These are phyloP conservation scores for Gorsachius magnificus DNA, from an alignment of 2,797 vertebrate species.

Conservation along the genomic window DNA sequence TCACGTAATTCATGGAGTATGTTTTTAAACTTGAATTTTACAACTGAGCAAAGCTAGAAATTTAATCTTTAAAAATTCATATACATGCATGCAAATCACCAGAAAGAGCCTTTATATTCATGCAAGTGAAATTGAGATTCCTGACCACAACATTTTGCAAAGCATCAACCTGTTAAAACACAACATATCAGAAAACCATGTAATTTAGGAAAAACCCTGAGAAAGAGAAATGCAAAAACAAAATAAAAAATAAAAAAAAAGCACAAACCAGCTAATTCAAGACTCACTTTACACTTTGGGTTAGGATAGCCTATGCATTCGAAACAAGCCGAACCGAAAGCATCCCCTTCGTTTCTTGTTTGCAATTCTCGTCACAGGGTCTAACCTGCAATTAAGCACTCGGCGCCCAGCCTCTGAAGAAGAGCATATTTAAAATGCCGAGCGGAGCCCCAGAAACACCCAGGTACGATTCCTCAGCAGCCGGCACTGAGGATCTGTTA, in stretches of 20 bases:
- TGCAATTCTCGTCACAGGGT: background rate
- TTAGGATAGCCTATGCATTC: background rate
- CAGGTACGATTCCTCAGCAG: background rate
- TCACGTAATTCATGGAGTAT: background rate
- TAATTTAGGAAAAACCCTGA: background rate
- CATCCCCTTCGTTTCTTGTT: background rate
- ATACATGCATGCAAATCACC: background rate
- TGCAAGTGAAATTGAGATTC: background rate
- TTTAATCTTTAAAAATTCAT: background rate
- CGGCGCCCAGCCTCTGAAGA: background rate
- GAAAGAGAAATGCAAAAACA: background rate
- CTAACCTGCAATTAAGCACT: constrained; percentile 27
- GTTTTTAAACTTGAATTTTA: background rate
- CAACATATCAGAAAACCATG: background rate
- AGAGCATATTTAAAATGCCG: background rate
- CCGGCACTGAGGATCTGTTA: background rate
- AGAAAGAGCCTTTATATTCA: background rate
- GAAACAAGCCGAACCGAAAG: background rate
- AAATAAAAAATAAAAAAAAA: background rate
- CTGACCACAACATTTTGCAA: background rate
- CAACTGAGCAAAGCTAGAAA: background rate
- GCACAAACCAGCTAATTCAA: background rate
- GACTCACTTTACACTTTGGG: background rate
- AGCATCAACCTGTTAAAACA: background rate
- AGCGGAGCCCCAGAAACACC: background rate